Evolutionary conservation across 37 sponge, comb jelly and placozoan genomes (phyloP).

Genomic region (Corticium candelabrum): DNA sequence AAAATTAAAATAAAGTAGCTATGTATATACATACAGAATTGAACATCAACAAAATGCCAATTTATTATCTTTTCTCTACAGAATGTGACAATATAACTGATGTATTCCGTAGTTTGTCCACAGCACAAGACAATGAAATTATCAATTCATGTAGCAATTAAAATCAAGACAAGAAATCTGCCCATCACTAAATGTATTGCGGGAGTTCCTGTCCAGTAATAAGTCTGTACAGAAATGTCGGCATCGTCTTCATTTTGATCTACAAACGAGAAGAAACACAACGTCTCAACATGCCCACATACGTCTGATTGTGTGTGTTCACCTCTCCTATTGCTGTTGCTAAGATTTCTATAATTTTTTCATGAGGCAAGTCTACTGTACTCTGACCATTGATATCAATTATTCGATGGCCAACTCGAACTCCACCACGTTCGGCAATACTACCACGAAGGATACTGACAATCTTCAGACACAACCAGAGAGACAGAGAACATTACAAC

Average conservation of each 20-base stretch:
- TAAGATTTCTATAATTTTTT: conserved; percentile 55
- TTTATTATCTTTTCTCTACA: too few species aligned
- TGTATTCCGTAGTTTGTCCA: too few species aligned
- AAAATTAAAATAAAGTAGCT: too few species aligned
- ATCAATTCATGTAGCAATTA: too few species aligned
- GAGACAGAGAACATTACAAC: not conserved
- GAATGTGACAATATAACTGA: too few species aligned
- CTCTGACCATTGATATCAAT: conserved; percentile 90
- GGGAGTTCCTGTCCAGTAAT: conserved; percentile 73
- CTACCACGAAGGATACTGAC: conserved; percentile 69
- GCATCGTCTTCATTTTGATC: conserved; percentile 88
- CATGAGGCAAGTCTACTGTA: conserved; percentile 57
- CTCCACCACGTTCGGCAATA: conserved; percentile 91
- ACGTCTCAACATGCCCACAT: not conserved
- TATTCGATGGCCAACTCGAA: conserved; percentile 89
- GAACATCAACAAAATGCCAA: too few species aligned
- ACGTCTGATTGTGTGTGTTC: not conserved
- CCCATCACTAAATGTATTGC: conserved; percentile 64
- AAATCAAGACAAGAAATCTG: too few species aligned
- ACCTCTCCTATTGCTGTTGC: conserved; percentile 77
- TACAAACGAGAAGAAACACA: conserved; percentile 14
- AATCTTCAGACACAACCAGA: too few species aligned
- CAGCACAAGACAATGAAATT: too few species aligned
- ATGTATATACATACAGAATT: too few species aligned
- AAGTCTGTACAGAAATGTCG: conserved; percentile 64